These are phyloP conservation scores for Hyperoplus lanceolatus DNA, from an alignment of 2,797 vertebrate species.

Conservation along the genomic window DNA sequence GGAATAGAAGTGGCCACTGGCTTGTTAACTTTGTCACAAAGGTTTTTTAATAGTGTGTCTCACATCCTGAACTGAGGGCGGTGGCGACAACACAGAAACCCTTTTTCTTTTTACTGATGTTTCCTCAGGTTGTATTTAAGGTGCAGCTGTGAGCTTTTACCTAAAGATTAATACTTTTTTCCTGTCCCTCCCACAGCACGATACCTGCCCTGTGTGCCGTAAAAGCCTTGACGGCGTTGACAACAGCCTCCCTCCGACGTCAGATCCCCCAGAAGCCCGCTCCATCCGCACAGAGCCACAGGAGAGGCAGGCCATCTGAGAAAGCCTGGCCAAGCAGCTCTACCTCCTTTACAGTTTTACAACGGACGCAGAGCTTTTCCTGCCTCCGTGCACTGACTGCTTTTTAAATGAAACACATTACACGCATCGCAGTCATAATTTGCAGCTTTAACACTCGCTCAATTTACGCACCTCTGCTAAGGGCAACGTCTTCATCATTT, in stretches of 20 bases:
- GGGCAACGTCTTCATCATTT: slow-evolving; percentile 39
- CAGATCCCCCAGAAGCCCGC: slow-evolving; percentile 72
- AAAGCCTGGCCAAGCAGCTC: slow-evolving; percentile 13
- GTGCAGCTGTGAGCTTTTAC: not conserved
- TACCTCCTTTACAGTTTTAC: slow-evolving; percentile 43
- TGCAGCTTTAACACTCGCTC: slow-evolving; percentile 37
- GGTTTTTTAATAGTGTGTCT: slow-evolving; percentile 29
- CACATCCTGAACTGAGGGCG: slow-evolving; percentile 20
- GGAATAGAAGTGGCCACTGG: slow-evolving; percentile 35
- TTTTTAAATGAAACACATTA: slow-evolving; percentile 53
- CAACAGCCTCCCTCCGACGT: slow-evolving; percentile 81
- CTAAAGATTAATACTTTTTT: not conserved
- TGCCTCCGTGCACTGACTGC: slow-evolving; percentile 1
- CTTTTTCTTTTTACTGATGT: slow-evolving; percentile 8
- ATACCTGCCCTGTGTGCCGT: slow-evolving; percentile 94
- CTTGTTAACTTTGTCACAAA: slow-evolving; percentile 23
- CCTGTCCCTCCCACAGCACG: slow-evolving; percentile 84
- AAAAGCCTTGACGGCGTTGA: slow-evolving; percentile 93
- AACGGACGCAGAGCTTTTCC: slow-evolving; percentile 27
- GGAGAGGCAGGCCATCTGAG: slow-evolving; percentile 89
- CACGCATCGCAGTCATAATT: slow-evolving; percentile 22
- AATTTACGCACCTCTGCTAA: slow-evolving; percentile 31
- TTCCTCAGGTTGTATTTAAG: slow-evolving; percentile 5
- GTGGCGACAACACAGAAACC: slow-evolving; percentile 6
- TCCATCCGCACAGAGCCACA: slow-evolving; percentile 80